Evolutionary conservation across 2,888 invertebrate species (phyloP), one percentile per base, ranked within the genome.

Genomic region (Leptopterna dolabrata): DNA sequence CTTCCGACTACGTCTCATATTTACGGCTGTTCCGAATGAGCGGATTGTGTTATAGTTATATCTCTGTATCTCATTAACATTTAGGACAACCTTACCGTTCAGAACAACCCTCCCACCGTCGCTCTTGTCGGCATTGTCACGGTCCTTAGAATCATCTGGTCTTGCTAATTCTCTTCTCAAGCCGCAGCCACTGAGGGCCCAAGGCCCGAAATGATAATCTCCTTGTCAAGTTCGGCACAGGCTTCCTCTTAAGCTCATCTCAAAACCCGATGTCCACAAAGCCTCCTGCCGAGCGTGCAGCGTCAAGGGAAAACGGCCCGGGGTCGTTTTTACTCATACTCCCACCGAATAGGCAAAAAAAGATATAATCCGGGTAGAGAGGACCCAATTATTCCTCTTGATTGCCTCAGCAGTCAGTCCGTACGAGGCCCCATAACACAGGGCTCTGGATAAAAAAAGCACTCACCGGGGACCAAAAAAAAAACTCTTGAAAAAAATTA

Each of bases 341-440:
- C 51, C n/a, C 51, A 51, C 51, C 16, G 51, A 6, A n/a, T n/a
- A 6, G 6, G n/a, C 14, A 51, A 51, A 51, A 51, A 47, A 47
- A 47, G 47, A 2, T 1, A 27, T 71, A 71, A 71, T 71, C 71
- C 71, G 71, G 27, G 71, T 27, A 24, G 19, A 27, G 13, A n/a
- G 29, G 30, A 30, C 71, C 71, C 71, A 71, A 71, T 71, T 71
- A 71, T 71, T 71, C 71, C 71, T 71, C 71, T 71, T 71, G 71
- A 71, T 71, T 71, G 71, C 71, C 16, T 30, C 71, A 27, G 71
- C 71, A 71, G 71, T 71, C 71, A 71, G 71, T 51, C 4, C n/a
- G 51, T n/a, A 27, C 29, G 29, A 27, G 19, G 14, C 27, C 27
- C 71, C 19, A 24, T 24, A 11, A 27, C 19, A 24, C 7, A 11